Percentiles rank a stretch among this genome's conserved stretches.
phyloP scores from a whole-genome alignment of 2,797 vertebrate genomes.

The Phrynocephalus guinanensis region DNA sequence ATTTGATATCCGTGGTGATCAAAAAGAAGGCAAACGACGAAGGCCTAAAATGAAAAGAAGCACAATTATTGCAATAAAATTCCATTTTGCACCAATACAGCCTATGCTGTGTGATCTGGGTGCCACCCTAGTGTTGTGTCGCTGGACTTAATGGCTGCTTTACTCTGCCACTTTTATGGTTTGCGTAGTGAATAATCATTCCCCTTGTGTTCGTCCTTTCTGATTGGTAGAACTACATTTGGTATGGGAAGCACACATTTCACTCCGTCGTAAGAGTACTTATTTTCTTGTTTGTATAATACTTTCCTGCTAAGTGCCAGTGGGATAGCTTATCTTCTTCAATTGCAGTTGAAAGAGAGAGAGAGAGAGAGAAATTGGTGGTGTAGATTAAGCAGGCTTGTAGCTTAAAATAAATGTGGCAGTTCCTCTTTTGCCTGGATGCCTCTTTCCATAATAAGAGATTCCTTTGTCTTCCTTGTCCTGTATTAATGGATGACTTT shows the following conservation, averaged over 20 bases:
- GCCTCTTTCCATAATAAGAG: neutral
- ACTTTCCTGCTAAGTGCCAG: neutral
- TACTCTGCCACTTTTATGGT: neutral
- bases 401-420: neutral
- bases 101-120: neutral
- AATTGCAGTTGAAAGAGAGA: neutral
- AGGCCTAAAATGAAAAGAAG: neutral
- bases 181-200: neutral
- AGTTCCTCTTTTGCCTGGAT: neutral
- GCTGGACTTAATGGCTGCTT: neutral
- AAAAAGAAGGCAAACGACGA: conserved; percentile 8
- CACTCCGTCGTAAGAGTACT: neutral
- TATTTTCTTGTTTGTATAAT: neutral
- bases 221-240: neutral
- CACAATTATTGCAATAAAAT: neutral
- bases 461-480: neutral
- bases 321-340: neutral
- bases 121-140: neutral
- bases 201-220: neutral
- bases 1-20: conserved; percentile 11
- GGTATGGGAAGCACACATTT: neutral
- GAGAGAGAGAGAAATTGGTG: neutral
- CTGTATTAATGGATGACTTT: no score
- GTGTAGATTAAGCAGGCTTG: neutral
- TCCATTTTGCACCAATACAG: neutral